Evolutionary conservation across 1,140 invertebrate species (phyloP).

Genomic region (Rhopalosiphum padi): DNA sequence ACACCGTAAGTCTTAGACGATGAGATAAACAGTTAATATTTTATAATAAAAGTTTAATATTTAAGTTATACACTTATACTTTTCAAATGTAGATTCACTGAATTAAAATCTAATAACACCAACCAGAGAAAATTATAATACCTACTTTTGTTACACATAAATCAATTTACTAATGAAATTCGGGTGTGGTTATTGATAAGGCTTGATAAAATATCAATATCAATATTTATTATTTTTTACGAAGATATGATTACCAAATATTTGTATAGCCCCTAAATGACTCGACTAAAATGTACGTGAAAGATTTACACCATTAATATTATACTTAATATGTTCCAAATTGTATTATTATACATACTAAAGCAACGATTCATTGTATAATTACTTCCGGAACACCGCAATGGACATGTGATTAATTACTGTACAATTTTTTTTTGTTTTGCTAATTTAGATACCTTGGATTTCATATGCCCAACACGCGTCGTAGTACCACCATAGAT

Average conservation of each 20-base stretch:
- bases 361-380: not conserved
- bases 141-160: not conserved
- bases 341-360: not conserved
- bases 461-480: not conserved
- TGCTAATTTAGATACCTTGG: not conserved
- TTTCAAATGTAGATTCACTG: rapidly evolving
- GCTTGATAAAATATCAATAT: not conserved
- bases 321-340: not conserved
- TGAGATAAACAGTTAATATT: too few relatives aligned
- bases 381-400: not conserved
- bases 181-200: not conserved
- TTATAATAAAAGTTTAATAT: too few relatives aligned
- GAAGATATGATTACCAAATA: not conserved
- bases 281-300: not conserved
- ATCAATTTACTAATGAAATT: not conserved
- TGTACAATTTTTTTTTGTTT: not conserved
- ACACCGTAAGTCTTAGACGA: too few relatives aligned
- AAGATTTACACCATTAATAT: not conserved
- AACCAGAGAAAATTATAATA: not conserved
- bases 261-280: not conserved
- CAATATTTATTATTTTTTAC: not conserved
- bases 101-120: not conserved
- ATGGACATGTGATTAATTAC: not conserved
- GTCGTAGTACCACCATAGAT: too few relatives aligned
- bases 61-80: not conserved